Percentiles rank a stretch among this genome's conserved stretches.
These are phyloP conservation scores for Taeniopygia guttata DNA, from an alignment of 2,797 vertebrate genomes.

Conservation along the genomic window DNA sequence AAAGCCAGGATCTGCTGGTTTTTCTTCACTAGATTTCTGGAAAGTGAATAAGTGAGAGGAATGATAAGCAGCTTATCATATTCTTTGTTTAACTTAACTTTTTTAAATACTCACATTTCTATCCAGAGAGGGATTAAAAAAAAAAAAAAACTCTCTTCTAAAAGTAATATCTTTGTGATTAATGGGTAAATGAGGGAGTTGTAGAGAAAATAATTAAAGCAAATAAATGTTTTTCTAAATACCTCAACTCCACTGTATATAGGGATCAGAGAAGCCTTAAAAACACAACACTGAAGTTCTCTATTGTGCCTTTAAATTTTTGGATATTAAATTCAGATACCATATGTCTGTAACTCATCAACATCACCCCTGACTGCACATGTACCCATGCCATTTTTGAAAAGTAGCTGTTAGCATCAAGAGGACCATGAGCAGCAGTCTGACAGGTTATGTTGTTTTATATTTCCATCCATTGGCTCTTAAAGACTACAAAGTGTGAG, in stretches of 20 bases:
- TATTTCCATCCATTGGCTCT: background rate
- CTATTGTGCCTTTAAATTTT: background rate
- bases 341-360: background rate
- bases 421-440: background rate
- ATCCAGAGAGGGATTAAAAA: background rate
- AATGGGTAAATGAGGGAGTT: background rate
- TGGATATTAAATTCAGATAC: background rate
- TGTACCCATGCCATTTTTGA: background rate
- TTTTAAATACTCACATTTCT: background rate
- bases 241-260: too few relatives aligned
- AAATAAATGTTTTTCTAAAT: background rate
- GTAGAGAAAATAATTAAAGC: background rate
- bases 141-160: rapidly evolving
- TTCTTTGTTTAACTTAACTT: background rate
- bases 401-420: background rate
- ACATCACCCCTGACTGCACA: rapidly evolving
- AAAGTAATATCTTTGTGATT: background rate
- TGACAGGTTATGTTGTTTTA: rapidly evolving
- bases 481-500: background rate
- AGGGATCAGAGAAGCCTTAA: background rate
- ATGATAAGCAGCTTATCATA: background rate
- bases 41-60: background rate
- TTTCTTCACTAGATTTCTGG: background rate
- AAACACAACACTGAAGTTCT: background rate
- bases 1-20: background rate